A percentile compares a stretch with the other conserved stretches of the same genome.
Conservation (phyloP, 2,113 vertebrate genomes). For the Galbula dea region DNA sequence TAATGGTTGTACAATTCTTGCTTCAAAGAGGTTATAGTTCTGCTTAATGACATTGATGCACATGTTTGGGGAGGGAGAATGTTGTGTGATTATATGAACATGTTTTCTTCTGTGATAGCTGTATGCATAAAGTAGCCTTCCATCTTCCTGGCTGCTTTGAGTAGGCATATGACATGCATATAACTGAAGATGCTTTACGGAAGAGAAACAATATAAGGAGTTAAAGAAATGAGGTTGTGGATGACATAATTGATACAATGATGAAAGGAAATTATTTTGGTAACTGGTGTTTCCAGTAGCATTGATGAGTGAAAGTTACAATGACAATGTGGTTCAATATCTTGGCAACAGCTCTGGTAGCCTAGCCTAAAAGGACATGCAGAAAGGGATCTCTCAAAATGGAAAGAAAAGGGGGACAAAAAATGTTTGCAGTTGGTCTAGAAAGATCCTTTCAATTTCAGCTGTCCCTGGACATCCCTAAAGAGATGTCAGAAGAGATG, state of each 20-base stretch:
- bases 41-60: background rate
- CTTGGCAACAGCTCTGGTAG: background rate
- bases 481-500: background rate
- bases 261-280: background rate
- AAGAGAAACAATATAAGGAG: background rate
- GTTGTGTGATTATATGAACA: background rate
- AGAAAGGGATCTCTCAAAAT: background rate
- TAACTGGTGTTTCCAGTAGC: background rate
- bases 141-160: background rate
- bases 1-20: background rate
- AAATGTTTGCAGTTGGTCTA: background rate
- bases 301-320: background rate
- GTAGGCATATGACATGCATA: background rate
- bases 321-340: background rate
- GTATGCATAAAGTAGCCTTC: background rate
- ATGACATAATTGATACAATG: background rate
- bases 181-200: background rate
- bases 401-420: background rate
- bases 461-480: background rate
- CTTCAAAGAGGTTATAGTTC: background rate
- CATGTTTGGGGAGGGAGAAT: background rate
- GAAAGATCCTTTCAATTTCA: background rate
- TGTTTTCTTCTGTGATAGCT: background rate
- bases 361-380: background rate
- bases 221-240: background rate